A percentile compares a stretch with the other conserved stretches of the same genome.
phyloP scores from a whole-genome alignment of 1,140 invertebrate species.

The Mamestra configurata region DNA sequence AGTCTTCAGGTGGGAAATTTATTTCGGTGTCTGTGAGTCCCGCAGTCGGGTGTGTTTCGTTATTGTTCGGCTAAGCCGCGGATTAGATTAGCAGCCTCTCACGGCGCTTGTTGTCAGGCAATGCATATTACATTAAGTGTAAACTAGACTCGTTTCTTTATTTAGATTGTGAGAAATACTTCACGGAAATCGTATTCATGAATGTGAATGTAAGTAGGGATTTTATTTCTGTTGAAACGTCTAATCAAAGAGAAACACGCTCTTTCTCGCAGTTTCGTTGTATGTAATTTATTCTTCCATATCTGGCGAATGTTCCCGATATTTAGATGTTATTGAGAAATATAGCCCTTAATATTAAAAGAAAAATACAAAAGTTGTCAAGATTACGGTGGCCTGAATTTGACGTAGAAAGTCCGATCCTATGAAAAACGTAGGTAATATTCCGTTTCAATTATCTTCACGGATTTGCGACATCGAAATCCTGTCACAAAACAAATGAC shows the following conservation, averaged over 20 bases:
- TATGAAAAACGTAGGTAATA: slow-evolving; percentile 61
- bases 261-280: background rate
- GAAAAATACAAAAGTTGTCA: slow-evolving; percentile 22
- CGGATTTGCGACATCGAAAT: slow-evolving; percentile 61
- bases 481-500: slow-evolving; percentile 56
- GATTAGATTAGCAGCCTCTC: slow-evolving; percentile 66
- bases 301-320: background rate
- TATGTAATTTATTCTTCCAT: slow-evolving; percentile 21
- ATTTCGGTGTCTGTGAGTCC: slow-evolving; percentile 69
- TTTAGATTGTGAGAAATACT: slow-evolving; percentile 16
- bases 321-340: slow-evolving; percentile 6
- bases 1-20: slow-evolving; percentile 70
- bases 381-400: slow-evolving; percentile 26
- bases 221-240: slow-evolving; percentile 8
- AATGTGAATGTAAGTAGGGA: slow-evolving; percentile 53
- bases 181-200: slow-evolving; percentile 53
- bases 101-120: slow-evolving; percentile 50
- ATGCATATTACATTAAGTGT: slow-evolving; percentile 57
- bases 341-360: background rate
- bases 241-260: slow-evolving; percentile 1
- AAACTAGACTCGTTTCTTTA: slow-evolving; percentile 57
- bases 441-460: slow-evolving; percentile 70
- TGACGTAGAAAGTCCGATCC: slow-evolving; percentile 44
- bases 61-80: slow-evolving; percentile 64
- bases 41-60: slow-evolving; percentile 65